Conservation (phyloP, 2,888 invertebrate species). For the Nymphalis urticae region DNA sequence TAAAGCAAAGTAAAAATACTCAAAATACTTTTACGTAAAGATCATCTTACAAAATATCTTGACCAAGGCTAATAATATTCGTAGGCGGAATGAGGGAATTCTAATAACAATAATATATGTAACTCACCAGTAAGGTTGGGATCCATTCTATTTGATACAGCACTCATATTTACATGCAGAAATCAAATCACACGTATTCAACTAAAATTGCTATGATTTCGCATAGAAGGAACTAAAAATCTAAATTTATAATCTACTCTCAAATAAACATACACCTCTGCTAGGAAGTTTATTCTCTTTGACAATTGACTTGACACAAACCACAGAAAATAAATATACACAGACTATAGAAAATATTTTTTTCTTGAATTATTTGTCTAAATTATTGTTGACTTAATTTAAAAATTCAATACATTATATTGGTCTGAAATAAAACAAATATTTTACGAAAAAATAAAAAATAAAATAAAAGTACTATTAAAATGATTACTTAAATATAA, state of each 20-base stretch:
- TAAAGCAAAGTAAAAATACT: neutral
- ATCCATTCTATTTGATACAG: conserved; percentile 57
- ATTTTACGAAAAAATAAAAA: too few relatives aligned
- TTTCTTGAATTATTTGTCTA: too few relatives aligned
- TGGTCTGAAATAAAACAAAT: too few relatives aligned
- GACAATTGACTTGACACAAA: too few relatives aligned
- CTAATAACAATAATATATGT: neutral
- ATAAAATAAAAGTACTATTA: too few relatives aligned
- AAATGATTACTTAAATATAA: too few relatives aligned
- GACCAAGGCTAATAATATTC: conserved; percentile 16
- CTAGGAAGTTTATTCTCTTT: too few relatives aligned
- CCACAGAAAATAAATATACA: too few relatives aligned
- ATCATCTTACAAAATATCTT: conserved; percentile 2
- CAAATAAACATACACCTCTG: neutral
- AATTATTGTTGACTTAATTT: too few relatives aligned
- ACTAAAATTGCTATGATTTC: conserved; percentile 1
- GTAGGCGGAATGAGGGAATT: conserved; percentile 1
- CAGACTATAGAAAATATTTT: too few relatives aligned
- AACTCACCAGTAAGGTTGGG: conserved; percentile 62
- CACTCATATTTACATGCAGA: conserved; percentile 42
- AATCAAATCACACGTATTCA: conserved; percentile 32
- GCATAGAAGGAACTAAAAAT: neutral
- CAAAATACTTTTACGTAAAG: neutral
- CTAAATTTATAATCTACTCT: neutral
- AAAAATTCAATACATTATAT: too few relatives aligned